phyloP scores from a whole-genome alignment of 1,140 invertebrate genomes.

The Coelopa frigida region DNA sequence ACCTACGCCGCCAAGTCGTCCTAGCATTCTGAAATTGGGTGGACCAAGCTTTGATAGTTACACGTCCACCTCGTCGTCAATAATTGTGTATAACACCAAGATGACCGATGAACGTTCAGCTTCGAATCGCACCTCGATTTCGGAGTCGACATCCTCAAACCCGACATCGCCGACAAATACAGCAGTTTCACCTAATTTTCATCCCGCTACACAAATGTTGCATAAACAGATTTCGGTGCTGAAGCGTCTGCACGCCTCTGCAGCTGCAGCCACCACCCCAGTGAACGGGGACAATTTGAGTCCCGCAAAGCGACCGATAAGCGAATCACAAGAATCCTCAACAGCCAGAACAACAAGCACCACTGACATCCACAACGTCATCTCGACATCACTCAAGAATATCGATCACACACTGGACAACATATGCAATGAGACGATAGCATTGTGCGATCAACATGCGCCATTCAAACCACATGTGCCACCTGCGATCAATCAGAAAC shows the following conservation, averaged over 20 bases:
- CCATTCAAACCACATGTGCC: constrained; percentile 6
- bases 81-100: too few relatives aligned
- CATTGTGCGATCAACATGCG: constrained; percentile 16
- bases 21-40: too few relatives aligned
- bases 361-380: constrained; percentile 17
- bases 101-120: too few relatives aligned
- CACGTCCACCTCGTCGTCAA: too few relatives aligned
- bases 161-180: too few relatives aligned
- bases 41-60: too few relatives aligned
- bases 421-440: constrained; percentile 18
- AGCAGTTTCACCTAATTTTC: too few relatives aligned
- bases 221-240: constrained; percentile 7
- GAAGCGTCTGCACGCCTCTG: constrained; percentile 8
- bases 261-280: not conserved
- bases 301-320: constrained; percentile 6
- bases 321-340: not conserved
- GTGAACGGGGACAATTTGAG: not conserved
- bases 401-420: constrained; percentile 21
- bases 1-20: too few relatives aligned
- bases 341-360: not conserved
- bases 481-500: constrained; percentile 15
- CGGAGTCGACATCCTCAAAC: too few relatives aligned
- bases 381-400: constrained; percentile 25
- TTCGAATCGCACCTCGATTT: too few relatives aligned
- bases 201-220: too few relatives aligned